Conservation (phyloP, 2,888 invertebrate species). For the Barypeithes pellucidus region DNA sequence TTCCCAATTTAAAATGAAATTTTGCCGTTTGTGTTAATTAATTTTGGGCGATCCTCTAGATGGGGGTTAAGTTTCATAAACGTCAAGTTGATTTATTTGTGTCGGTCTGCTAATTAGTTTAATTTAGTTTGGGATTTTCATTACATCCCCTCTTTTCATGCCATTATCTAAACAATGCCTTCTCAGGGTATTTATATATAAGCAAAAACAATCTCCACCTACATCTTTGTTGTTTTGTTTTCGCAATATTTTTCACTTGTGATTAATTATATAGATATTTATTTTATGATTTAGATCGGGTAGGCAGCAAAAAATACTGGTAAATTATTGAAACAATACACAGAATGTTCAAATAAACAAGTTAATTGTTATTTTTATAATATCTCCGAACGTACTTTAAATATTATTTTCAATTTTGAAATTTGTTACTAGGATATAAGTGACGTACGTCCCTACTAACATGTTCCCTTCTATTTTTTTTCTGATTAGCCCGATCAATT, state of each 20-base stretch:
- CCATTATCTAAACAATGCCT: neutral
- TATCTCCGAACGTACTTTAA: too few relatives aligned
- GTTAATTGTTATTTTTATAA: too few relatives aligned
- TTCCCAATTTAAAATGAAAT: neutral
- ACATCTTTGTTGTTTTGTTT: neutral
- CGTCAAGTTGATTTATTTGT: slow-evolving; percentile 19
- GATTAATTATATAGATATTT: neutral
- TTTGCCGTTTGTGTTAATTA: neutral
- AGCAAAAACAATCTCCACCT: neutral
- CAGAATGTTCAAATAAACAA: too few relatives aligned
- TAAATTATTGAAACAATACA: too few relatives aligned
- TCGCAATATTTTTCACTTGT: neutral
- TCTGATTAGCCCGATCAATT: too few relatives aligned
- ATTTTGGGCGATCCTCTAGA: neutral
- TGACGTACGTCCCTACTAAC: too few relatives aligned
- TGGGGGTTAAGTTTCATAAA: slow-evolving; percentile 9
- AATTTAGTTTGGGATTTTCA: slow-evolving; percentile 7
- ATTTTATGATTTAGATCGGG: too few relatives aligned
- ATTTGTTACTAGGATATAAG: too few relatives aligned
- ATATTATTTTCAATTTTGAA: too few relatives aligned
- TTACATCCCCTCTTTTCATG: neutral
- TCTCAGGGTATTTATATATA: neutral
- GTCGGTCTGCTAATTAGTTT: neutral
- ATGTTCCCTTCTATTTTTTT: too few relatives aligned
- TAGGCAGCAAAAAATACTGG: too few relatives aligned